These are phyloP conservation scores for Pentalonia nigronervosa DNA, from an alignment of 1,140 invertebrate genomes.

Conservation along the genomic window DNA sequence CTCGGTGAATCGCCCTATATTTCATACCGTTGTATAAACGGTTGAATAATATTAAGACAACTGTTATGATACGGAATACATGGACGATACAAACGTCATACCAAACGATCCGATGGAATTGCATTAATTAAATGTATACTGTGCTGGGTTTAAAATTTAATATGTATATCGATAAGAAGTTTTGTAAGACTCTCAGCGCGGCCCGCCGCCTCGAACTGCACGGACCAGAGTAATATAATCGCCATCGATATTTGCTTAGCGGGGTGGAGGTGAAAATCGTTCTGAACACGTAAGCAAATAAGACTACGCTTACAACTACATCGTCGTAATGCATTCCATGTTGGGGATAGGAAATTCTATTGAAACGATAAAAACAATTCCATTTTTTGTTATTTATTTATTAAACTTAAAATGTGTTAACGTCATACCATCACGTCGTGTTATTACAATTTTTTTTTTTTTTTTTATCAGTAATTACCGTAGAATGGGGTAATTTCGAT, in stretches of 20 bases:
- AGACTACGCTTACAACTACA: neutral
- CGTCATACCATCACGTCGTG: no score
- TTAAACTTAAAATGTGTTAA: no score
- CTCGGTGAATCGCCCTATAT: neutral
- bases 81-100: no score
- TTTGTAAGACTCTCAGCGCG: neutral
- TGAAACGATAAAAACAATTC: neutral
- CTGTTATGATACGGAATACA: neutral
- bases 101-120: neutral
- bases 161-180: rapidly evolving
- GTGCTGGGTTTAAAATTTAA: neutral
- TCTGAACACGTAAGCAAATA: neutral
- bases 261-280: neutral
- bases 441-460: no score
- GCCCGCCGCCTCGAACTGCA: no score
- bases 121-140: neutral
- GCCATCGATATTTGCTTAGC: neutral
- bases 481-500: no score
- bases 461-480: no score
- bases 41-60: neutral
- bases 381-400: neutral
- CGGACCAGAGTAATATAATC: neutral
- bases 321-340: neutral
- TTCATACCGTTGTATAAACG: neutral
- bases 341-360: neutral